A percentile compares a stretch with the other conserved stretches of the same genome.
These are phyloP conservation scores for Melieria crassipennis DNA, from an alignment of 2,888 invertebrate genomes.

Conservation along the genomic window DNA sequence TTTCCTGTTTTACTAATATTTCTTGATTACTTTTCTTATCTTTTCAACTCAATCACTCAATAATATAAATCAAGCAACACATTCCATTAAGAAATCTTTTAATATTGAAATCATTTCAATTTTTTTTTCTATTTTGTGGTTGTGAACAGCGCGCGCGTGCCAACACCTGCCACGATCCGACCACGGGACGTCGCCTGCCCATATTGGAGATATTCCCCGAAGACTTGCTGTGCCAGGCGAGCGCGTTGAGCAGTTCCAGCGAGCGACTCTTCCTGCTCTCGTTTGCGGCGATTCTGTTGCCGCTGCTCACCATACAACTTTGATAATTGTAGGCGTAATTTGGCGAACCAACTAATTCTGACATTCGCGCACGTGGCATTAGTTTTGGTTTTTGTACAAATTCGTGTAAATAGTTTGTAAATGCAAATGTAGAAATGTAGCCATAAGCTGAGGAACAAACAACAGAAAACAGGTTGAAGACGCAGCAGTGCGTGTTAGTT, in stretches of 20 bases:
- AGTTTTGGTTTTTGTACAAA: too few relatives aligned
- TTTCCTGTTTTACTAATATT: too few relatives aligned
- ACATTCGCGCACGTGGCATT: too few relatives aligned
- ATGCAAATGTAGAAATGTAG: too few relatives aligned
- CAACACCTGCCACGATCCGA: conserved; percentile 76
- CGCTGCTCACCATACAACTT: conserved; percentile 59
- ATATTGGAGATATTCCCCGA: conserved; percentile 81
- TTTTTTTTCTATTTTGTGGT: conserved; percentile 18
- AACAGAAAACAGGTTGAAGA: too few relatives aligned
- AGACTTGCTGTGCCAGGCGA: conserved; percentile 85
- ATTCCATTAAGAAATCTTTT: neutral
- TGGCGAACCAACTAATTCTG: too few relatives aligned
- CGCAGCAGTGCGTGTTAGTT: too few relatives aligned
- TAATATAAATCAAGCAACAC: too few relatives aligned
- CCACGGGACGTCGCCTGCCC: conserved; percentile 72
- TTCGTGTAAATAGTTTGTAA: too few relatives aligned
- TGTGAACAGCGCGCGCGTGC: conserved; percentile 68
- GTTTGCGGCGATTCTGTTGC: conserved; percentile 57
- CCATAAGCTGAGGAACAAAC: too few relatives aligned
- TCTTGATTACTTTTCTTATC: too few relatives aligned
- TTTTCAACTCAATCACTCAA: too few relatives aligned
- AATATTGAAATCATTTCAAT: neutral
- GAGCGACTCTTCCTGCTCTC: conserved; percentile 64
- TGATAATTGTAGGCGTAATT: conserved; percentile 50
- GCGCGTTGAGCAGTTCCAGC: conserved; percentile 79